Evolutionary conservation across 2,113 vertebrate species (phyloP), one percentile per base, ranked within the genome.

Genomic region (Columba janthina): DNA sequence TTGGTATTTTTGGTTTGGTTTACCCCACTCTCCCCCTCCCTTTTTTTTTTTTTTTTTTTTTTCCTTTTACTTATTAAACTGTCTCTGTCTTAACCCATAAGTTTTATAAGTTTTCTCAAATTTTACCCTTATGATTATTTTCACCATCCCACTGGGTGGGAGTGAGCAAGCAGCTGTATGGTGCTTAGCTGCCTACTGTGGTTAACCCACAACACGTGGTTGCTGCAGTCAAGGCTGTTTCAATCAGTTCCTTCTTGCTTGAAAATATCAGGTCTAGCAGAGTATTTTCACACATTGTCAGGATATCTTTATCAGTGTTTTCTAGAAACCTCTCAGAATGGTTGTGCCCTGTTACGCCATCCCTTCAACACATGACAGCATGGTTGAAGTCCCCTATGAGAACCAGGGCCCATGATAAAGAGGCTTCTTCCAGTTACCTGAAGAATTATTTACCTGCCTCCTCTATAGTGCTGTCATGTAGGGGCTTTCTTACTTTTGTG

Each of bases 11-110:
- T 25, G 5, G 10, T 54, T 87, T 71, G 17, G 8, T 48, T 38
- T 15, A 10, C 15, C 4, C 1, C 7, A 11, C 14, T 26, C 9
- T 3, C 5, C 38, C 10, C 38, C 38, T 11, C 40, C 13, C 13
- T 10, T 11, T 14, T 5, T 14, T 40, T 40, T 40, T 40, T 40
- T 40, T 40, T 40, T 19, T 15, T 24, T 25, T 25, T 44, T 29
- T 21, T 60, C 3, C 12, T 19, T 32, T 89, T 67, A 66, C 9
- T 44, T 53, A 38, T 61, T 82, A 66, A 73, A 32, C 17, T 70
- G 7, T 50, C 29, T 31, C 51, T 76, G 15, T 40, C 8, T 67
- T 44, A 67, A 31, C 21, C 31, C 32, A 66, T 51, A 57, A 15
- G 6, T 70, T 82, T 79, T 72, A 75, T 42, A 57, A 15, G 6